phyloP scores from a whole-genome alignment of 64 coral and sea anemone species.

The Anthopleura sola region DNA sequence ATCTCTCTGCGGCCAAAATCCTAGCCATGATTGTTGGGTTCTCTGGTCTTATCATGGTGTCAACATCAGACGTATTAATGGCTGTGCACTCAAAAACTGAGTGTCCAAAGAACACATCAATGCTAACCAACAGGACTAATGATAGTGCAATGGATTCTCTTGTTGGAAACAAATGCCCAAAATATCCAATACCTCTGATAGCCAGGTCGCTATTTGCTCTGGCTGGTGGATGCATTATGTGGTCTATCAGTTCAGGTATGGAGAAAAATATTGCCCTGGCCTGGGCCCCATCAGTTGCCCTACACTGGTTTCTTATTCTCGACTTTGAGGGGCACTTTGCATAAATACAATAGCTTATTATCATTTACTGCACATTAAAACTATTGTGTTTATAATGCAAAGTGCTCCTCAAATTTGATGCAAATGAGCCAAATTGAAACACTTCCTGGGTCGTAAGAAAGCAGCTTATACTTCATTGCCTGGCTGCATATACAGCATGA shows the following conservation, averaged over 20 bases:
- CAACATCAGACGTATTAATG: slow-evolving; percentile 19
- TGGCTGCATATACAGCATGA: too few species aligned
- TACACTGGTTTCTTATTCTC: too few species aligned
- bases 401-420: too few species aligned
- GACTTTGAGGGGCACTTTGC: too few species aligned
- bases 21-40: slow-evolving; percentile 24
- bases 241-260: slow-evolving; percentile 91
- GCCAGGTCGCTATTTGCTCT: slow-evolving; percentile 47
- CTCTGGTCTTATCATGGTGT: slow-evolving; percentile 38
- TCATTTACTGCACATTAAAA: too few species aligned
- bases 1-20: slow-evolving; percentile 3
- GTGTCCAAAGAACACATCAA: not conserved
- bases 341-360: too few species aligned
- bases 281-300: too few species aligned
- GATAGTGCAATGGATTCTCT: not conserved
- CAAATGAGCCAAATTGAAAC: too few species aligned
- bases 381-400: too few species aligned
- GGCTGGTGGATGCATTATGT: slow-evolving; percentile 66
- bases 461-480: too few species aligned
- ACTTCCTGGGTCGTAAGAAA: too few species aligned
- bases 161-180: not conserved
- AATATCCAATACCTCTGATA: not conserved
- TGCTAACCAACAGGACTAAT: not conserved
- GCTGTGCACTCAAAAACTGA: not conserved
- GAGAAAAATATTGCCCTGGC: not conserved